Evolutionary conservation across 1,140 invertebrate genomes (phyloP).

Genomic region (Eupristina koningsbergeri): DNA sequence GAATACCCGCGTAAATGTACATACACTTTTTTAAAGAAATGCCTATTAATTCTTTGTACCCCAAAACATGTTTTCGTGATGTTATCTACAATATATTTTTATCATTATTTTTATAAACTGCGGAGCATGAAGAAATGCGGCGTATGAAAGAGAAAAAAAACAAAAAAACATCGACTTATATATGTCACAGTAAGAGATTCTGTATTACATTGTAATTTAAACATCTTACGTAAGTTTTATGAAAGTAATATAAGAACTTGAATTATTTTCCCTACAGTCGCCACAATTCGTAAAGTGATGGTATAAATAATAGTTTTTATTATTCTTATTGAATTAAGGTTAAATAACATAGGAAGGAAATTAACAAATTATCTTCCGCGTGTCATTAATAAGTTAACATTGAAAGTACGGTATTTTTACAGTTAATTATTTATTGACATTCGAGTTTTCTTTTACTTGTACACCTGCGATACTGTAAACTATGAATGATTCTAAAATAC

Average conservation of each 20-base stretch:
- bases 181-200: neutral
- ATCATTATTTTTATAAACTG: neutral
- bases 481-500: neutral
- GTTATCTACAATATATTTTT: conserved; percentile 7
- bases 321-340: neutral
- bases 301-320: neutral
- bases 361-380: neutral
- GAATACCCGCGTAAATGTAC: neutral
- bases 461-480: neutral
- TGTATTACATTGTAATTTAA: conserved; percentile 3
- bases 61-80: neutral
- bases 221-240: conserved; percentile 8
- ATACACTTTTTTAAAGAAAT: neutral
- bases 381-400: neutral
- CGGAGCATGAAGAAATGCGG: neutral
- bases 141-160: too few relatives aligned
- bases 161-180: neutral
- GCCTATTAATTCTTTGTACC: neutral
- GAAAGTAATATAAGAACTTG: conserved; percentile 12
- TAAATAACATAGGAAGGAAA: neutral
- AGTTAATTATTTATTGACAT: neutral
- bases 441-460: neutral
- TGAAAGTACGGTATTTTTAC: neutral
- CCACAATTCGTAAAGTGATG: conserved; percentile 7
- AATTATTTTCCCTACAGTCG: neutral